These are phyloP conservation scores for Drosophila putrida DNA, from an alignment of 2,888 invertebrate species.

Conservation along the genomic window DNA sequence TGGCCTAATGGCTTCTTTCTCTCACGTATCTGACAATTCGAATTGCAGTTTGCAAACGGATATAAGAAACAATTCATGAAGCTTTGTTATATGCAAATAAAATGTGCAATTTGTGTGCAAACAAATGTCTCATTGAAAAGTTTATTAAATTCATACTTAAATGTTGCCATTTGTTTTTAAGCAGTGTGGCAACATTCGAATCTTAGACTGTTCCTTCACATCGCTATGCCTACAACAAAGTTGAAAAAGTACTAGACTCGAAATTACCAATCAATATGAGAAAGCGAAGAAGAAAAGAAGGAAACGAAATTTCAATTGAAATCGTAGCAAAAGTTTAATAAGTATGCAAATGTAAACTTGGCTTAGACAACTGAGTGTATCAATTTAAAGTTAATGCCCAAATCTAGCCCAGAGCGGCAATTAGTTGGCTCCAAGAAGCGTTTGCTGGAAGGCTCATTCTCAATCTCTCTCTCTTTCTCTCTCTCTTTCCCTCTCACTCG, in stretches of 20 bases:
- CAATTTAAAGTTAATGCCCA: conserved; percentile 47
- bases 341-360: conserved; percentile 38
- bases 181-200: not conserved
- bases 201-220: not conserved
- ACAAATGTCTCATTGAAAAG: not conserved
- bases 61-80: not conserved
- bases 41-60: not conserved
- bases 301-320: conserved; percentile 27
- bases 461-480: conserved; percentile 17
- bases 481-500: not conserved
- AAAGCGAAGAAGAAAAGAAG: not conserved
- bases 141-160: not conserved
- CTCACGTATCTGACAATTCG: not conserved
- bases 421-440: conserved; percentile 35
- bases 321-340: conserved; percentile 31
- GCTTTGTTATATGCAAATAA: not conserved
- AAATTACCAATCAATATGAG: conserved; percentile 3
- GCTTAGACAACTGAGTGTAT: conserved; percentile 35
- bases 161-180: not conserved
- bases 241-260: not conserved
- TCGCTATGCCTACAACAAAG: not conserved
- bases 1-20: too few relatives aligned
- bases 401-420: conserved; percentile 50
- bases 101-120: conserved; percentile 1
- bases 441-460: not conserved